Evolutionary conservation across 64 coral and sea anemone species (phyloP), one percentile per base, ranked within the genome.

Genomic region (Platygyra sinensis): DNA sequence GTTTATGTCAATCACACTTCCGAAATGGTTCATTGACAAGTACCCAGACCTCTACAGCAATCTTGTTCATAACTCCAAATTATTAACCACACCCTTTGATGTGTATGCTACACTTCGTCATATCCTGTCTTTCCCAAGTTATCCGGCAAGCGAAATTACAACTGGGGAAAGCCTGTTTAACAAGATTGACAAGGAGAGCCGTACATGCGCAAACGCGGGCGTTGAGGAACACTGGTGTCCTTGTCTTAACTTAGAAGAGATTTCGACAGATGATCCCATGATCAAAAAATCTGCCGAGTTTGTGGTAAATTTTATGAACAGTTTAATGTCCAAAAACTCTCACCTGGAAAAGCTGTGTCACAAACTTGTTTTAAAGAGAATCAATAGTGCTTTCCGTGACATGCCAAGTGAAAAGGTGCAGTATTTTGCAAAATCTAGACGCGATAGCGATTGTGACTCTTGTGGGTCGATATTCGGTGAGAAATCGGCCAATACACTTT

Each of bases 171-270:
- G 90, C 74, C 62, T 87, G 18, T 64, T 92, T 15, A 92, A 5
- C 29, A 52, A 33, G 2, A 92, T 92, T 62, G 62, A 87, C 52
- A 31, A 18, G 8, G 20, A 32, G 1, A 76, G 38, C 19, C 83
- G 90, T 32, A 87, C 82, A 51, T 92, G 90, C 50, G 33, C 30
- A 65, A 69, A 82, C 14, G 69, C 71, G 24, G 89, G 88, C 64
- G 80, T 91, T 33, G 89, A 83, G n/a, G 80, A 74, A 60, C 89
- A 91, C 39, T 83, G 78, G 88, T 90, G 88, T 59, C 88, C 88
- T 73, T 81, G 90, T 55, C 30, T 86, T 14, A 74, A 79, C 24
- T 90, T 79, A 64, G 77, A 90, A 67, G 30, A 74, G 36, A 36
- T 82, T 54, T 54, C 72, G 1, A 57, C 13, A 20, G 49, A 83